A percentile compares a stretch with the other conserved stretches of the same genome.
Conservation (phyloP, 92 coral and sea anemone genomes). For the Bergia puertoricense region DNA sequence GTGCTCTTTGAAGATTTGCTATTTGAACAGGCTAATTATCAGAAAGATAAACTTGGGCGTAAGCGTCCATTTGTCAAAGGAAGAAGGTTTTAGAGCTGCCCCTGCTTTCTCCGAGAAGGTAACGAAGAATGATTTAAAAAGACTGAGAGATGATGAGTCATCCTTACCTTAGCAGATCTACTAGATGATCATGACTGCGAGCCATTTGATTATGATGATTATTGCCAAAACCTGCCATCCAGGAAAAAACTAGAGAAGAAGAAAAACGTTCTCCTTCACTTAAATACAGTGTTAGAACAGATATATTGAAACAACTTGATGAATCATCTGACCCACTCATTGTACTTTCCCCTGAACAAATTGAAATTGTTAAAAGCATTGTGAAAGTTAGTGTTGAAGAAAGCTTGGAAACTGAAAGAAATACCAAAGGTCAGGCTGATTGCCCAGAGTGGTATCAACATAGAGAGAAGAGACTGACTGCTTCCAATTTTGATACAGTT, state of each 20-base stretch:
- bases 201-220: slow-evolving; percentile 30
- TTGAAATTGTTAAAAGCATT: slow-evolving; percentile 24
- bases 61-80: slow-evolving; percentile 47
- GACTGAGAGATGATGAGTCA: slow-evolving; percentile 38
- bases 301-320: slow-evolving; percentile 23
- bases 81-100: slow-evolving; percentile 36
- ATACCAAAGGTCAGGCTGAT: slow-evolving; percentile 40
- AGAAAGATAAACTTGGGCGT: slow-evolving; percentile 50
- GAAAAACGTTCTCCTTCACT: slow-evolving; percentile 38
- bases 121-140: slow-evolving; percentile 42
- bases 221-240: slow-evolving; percentile 44
- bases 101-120: slow-evolving; percentile 51
- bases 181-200: slow-evolving; percentile 40
- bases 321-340: slow-evolving; percentile 26
- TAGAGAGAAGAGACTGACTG: slow-evolving; percentile 29
- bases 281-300: slow-evolving; percentile 40
- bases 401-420: slow-evolving; percentile 10
- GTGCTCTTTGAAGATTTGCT: slow-evolving; percentile 47
- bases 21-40: slow-evolving; percentile 44
- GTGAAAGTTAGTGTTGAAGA: slow-evolving; percentile 35
- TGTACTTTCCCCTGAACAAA: slow-evolving; percentile 23
- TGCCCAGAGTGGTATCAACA: slow-evolving; percentile 27
- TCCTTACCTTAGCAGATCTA: slow-evolving; percentile 37
- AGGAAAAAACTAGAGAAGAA: not conserved
- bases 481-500: slow-evolving; percentile 34